Conservation (phyloP, 2,113 vertebrate genomes). For the Kobus ellipsiprymnus region DNA sequence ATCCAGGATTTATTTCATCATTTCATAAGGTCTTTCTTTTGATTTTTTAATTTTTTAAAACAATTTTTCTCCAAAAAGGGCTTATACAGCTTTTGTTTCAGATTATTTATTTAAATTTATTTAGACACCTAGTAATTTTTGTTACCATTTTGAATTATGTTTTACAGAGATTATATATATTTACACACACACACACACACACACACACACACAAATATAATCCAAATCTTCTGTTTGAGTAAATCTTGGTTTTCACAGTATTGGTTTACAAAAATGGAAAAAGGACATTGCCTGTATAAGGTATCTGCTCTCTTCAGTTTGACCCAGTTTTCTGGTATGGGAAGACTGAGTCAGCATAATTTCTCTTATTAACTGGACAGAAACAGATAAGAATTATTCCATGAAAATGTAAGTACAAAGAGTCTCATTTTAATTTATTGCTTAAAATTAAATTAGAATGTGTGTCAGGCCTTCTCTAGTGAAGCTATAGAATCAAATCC, state of each 20-base stretch:
- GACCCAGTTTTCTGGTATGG: neutral
- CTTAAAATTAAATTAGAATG: neutral
- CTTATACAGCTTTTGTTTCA: neutral
- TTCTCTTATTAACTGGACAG: neutral
- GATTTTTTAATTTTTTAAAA: neutral
- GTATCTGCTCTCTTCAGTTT: neutral
- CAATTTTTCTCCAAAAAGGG: neutral
- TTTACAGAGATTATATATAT: neutral
- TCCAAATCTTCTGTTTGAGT: neutral
- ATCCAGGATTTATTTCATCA: neutral
- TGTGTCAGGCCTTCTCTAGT: neutral
- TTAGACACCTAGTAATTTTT: neutral
- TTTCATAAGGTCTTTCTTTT: neutral
- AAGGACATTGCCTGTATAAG: neutral
- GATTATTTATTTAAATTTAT: neutral
- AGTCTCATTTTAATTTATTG: neutral
- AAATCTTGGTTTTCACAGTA: neutral
- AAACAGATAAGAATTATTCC: neutral
- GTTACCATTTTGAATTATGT: neutral
- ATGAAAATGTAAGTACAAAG: neutral
- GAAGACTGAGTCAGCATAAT: neutral
- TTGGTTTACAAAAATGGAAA: neutral
- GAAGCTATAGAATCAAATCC: neutral
- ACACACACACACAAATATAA: rapidly evolving
- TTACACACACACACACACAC: neutral